A percentile compares a stretch with the other conserved stretches of the same genome.
Evolutionary conservation across 2,113 vertebrate species (phyloP).

Genomic region (Todiramphus saurophagus): DNA sequence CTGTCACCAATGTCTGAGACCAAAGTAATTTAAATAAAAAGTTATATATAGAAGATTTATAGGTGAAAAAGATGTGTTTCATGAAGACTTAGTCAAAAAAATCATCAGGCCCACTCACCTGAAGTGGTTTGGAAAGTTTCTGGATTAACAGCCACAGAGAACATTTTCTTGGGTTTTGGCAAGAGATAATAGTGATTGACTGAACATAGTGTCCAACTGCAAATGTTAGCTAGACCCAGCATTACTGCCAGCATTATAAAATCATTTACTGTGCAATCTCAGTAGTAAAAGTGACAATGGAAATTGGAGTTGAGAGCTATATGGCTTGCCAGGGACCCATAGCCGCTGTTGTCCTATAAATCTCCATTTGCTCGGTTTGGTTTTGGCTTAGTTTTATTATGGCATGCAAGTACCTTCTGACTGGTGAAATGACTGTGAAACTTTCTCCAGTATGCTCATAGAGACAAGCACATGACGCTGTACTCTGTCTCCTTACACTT

Average conservation of each 20-base stretch:
- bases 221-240: not conserved
- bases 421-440: rapidly evolving
- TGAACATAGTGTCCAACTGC: not conserved
- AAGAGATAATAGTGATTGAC: not conserved
- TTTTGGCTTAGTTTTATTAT: not conserved
- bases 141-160: not conserved
- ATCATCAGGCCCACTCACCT: not conserved
- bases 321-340: not conserved
- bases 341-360: not conserved
- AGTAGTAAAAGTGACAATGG: not conserved
- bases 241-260: not conserved
- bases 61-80: not conserved
- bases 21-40: not conserved
- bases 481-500: not conserved
- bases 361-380: not conserved
- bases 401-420: not conserved
- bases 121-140: not conserved
- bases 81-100: not conserved
- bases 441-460: not conserved
- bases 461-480: not conserved
- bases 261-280: not conserved
- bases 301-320: not conserved
- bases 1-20: not conserved
- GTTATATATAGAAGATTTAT: not conserved
- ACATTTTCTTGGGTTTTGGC: not conserved